Base-by-base conservation (phyloP, 2,797 vertebrate species). In the Decapterus maruadsi region DNA sequence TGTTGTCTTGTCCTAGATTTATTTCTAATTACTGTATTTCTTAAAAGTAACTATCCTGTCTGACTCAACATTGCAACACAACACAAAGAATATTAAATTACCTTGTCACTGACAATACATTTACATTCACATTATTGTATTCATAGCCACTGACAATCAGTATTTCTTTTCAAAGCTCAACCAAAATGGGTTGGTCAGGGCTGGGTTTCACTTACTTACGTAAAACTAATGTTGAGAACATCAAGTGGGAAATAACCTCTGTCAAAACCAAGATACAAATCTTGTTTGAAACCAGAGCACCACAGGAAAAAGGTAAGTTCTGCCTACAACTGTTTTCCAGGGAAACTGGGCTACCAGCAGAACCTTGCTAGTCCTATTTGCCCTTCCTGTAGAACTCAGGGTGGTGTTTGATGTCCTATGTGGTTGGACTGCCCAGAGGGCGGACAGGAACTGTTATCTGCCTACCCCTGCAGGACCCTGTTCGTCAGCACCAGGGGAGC, bases 81-180 rank as follows among this genome's bases (percentile, higher is more conserved):
- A 45, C 38, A 75, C 67, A 70, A 72, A 78, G 59, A 82, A 81
- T 42, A 82, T 72, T 40, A 40, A 75, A 77, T 48, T 59, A 81
- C 36, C 20, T 54, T 48, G 8, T 59, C 31, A 68, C 72, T 60
- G 58, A 73, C 77, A 75, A 45, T 31, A 82, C 67, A 76, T 72
- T 81, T 55, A 83, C 42, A 56, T 84, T 83, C 29, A 85, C 65
- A 68, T 67, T 45, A 60, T 51, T 73, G 48, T 43, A 63, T 64
- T 75, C 51, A 75, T 42, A 78, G 77, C 43, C 61, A 62, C 34
- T 58, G 29, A 62, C 48, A 72, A 13, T 42, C 8, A 46, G 26
- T 29, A 56, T n/a, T 59, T 60, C 4, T 77, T 81, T 75, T 55
- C 43, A 70, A 76, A 60, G 57, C 29, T 64, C 13, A 3, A 51